Evolutionary conservation across 2,113 vertebrate genomes (phyloP).

Genomic region (Hypomesus transpacificus): DNA sequence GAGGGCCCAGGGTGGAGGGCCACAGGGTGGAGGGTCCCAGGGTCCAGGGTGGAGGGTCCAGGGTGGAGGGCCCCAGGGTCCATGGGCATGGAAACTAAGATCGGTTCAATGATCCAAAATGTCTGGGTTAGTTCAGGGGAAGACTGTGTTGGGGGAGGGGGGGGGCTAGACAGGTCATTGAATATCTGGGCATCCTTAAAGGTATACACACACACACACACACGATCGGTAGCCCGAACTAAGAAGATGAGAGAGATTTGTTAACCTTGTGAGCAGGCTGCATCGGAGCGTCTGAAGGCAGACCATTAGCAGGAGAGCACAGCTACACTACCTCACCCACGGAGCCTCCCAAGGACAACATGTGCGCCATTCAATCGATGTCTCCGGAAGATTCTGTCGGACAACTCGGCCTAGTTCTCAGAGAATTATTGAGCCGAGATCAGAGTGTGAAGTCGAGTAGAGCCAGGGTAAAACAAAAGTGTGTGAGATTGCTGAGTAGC

Average conservation of each 20-base stretch:
- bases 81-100: no score
- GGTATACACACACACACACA: not conserved
- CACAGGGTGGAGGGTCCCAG: no score
- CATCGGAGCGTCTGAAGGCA: no score
- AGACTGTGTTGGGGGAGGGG: not conserved
- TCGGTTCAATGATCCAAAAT: no score
- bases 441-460: conserved; percentile 49
- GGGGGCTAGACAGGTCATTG: not conserved
- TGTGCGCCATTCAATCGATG: conserved; percentile 41
- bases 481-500: not conserved
- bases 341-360: conserved; percentile 27
- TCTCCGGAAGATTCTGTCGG: conserved; percentile 45
- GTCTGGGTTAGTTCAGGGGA: not conserved
- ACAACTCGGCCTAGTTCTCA: conserved; percentile 66
- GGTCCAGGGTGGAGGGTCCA: no score
- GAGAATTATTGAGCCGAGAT: conserved; percentile 67
- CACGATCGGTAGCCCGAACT: not conserved
- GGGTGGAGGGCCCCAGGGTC: no score
- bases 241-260: no score
- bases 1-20: no score
- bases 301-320: not conserved
- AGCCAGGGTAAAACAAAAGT: conserved; percentile 47
- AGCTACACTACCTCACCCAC: not conserved
- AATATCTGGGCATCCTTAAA: not conserved
- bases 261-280: no score